Evolutionary conservation across 2,888 invertebrate genomes (phyloP).

Genomic region (Mactromeris polynyma): DNA sequence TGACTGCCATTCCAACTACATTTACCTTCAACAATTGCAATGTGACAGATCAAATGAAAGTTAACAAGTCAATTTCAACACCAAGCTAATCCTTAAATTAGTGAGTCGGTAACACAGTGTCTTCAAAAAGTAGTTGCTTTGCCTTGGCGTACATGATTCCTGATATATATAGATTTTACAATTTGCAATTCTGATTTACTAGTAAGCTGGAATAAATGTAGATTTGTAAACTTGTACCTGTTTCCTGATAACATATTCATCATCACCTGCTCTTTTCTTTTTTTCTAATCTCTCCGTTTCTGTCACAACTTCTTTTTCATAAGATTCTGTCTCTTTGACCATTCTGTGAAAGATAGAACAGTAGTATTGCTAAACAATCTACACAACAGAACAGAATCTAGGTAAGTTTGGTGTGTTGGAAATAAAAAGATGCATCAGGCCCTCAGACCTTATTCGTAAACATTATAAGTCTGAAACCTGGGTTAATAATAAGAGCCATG

Average conservation of each 20-base stretch:
- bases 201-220: not conserved
- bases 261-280: conserved; percentile 28
- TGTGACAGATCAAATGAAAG: too few species aligned
- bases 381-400: not conserved
- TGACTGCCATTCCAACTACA: too few species aligned
- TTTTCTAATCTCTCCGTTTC: conserved; percentile 46
- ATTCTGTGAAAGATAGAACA: conserved; percentile 19
- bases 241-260: conserved; percentile 43
- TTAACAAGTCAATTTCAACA: too few species aligned
- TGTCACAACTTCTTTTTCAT: conserved; percentile 38
- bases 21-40: too few species aligned
- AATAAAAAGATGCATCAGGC: not conserved
- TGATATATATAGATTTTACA: not conserved
- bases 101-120: not conserved
- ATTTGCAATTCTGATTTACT: not conserved
- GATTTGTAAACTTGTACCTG: conserved; percentile 27
- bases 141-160: not conserved
- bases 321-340: conserved; percentile 42
- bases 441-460: not conserved
- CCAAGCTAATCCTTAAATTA: not conserved
- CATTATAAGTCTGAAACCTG: not conserved
- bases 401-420: not conserved
- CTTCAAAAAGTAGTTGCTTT: not conserved
- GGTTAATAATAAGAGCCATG: not conserved
- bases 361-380: not conserved